Conservation (phyloP, 2,113 vertebrate species). For the Serinus canaria region DNA sequence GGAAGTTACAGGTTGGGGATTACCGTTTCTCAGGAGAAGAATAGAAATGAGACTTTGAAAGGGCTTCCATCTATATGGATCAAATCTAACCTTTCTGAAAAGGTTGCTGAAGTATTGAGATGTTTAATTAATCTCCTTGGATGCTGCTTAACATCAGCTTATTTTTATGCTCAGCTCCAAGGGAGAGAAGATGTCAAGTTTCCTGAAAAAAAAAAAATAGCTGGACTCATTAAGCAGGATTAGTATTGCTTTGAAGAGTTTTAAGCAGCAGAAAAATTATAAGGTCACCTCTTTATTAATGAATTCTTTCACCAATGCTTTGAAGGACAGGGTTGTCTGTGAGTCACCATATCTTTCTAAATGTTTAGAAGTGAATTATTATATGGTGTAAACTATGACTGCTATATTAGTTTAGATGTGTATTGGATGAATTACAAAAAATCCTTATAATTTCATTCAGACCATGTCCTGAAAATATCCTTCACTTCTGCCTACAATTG, state of each 20-base stretch:
- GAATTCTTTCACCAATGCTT: not conserved
- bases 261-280: not conserved
- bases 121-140: not conserved
- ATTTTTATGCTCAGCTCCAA: not conserved
- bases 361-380: not conserved
- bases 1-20: not conserved
- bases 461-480: not conserved
- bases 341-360: not conserved
- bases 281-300: not conserved
- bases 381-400: not conserved
- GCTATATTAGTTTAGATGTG: not conserved
- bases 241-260: not conserved
- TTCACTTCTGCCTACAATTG: not conserved
- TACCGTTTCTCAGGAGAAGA: not conserved
- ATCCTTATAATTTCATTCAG: not conserved
- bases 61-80: not conserved
- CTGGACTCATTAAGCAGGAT: not conserved
- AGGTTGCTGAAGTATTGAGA: not conserved
- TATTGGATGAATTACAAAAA: not conserved
- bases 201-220: not conserved
- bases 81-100: not conserved
- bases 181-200: not conserved
- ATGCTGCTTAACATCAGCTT: not conserved
- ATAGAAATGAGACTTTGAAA: not conserved
- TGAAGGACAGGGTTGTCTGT: not conserved